Conservation (phyloP, 1,140 invertebrate species). For the Propsilocerus akamusi region DNA sequence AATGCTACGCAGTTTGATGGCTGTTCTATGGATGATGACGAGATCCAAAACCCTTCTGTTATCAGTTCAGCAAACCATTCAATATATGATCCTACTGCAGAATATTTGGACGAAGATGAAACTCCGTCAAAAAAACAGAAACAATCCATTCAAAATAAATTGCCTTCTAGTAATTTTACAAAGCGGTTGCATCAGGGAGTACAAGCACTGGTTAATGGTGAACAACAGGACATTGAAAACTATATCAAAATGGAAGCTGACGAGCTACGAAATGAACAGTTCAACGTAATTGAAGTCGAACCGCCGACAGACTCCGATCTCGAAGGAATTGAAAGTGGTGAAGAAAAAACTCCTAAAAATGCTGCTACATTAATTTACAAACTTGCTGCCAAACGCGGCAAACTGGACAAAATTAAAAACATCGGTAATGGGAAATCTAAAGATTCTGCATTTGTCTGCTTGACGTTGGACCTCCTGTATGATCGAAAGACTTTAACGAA, state of each 20-base stretch:
- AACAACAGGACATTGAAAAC: not conserved
- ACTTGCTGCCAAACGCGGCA: not conserved
- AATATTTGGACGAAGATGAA: not conserved
- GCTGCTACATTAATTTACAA: not conserved
- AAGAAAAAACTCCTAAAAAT: not conserved
- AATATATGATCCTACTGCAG: not conserved
- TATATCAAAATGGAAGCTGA: not conserved
- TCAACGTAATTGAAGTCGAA: not conserved
- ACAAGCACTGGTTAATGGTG: too few relatives aligned
- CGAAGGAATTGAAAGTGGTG: too few relatives aligned
- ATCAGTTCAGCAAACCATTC: not conserved
- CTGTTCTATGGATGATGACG: not conserved
- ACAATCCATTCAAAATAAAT: not conserved
- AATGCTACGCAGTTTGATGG: not conserved
- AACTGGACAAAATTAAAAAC: not conserved
- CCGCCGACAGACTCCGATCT: not conserved
- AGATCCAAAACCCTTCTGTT: not conserved
- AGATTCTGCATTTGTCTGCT: not conserved
- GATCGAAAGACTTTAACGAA: not conserved
- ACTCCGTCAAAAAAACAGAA: not conserved
- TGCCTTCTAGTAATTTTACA: not conserved
- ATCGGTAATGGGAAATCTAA: not conserved
- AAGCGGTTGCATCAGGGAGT: constrained; percentile 8
- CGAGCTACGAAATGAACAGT: not conserved
- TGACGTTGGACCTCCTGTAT: not conserved